Conservation (phyloP, 2,888 invertebrate genomes). For the Fabriciana adippe region DNA sequence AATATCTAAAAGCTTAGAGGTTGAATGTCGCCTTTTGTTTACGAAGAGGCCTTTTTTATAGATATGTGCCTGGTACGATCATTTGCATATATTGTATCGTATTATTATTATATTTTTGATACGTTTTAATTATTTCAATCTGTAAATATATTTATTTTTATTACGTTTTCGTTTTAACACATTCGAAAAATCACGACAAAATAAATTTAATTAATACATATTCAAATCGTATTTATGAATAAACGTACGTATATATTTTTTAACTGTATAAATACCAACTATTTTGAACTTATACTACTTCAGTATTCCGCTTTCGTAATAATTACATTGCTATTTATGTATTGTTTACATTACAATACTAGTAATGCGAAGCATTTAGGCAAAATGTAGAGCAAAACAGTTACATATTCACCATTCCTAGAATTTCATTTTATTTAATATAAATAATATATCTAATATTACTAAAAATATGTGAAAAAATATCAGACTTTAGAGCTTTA, state of each 20-base stretch:
- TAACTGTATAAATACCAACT: background rate
- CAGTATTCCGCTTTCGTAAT: conserved; percentile 3
- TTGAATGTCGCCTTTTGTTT: conserved; percentile 22
- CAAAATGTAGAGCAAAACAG: conserved; percentile 4
- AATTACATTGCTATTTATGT: conserved; percentile 15
- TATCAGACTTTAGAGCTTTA: too few relatives aligned
- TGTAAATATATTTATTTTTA: background rate
- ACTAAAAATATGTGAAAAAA: background rate
- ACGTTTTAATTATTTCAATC: background rate
- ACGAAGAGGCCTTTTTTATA: conserved; percentile 2
- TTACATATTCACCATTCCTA: background rate
- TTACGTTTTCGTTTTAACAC: background rate
- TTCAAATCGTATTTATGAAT: background rate
- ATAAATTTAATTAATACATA: background rate
- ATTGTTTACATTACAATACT: conserved; percentile 20
- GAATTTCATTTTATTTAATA: background rate
- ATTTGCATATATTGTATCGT: conserved; percentile 20
- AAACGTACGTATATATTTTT: background rate
- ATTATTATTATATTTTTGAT: conserved; percentile 3
- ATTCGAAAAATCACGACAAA: too few relatives aligned
- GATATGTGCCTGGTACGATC: conserved; percentile 8
- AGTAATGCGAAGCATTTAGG: conserved; percentile 4
- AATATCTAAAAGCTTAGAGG: conserved; percentile 18
- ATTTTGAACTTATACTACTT: background rate
- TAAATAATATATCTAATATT: background rate